phyloP scores from a whole-genome alignment of 2,113 vertebrate genomes.

The Pithys albifrons region DNA sequence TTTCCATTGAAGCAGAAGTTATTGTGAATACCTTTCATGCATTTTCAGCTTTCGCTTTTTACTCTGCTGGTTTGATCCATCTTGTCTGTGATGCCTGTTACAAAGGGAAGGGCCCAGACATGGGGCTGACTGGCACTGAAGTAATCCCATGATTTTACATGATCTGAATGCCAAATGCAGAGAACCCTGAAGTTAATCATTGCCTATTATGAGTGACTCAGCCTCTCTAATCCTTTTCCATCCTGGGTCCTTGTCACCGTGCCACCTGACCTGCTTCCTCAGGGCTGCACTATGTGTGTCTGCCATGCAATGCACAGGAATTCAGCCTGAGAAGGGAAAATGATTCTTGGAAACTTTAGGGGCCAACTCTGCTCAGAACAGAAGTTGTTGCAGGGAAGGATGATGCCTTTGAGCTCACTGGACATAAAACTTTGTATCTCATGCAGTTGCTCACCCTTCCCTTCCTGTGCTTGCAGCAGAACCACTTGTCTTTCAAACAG shows the following conservation, averaged over 20 bases:
- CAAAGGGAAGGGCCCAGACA: neutral
- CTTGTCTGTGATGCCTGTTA: neutral
- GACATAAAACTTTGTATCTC: neutral
- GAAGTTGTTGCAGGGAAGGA: accelerated
- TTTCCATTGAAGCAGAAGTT: neutral
- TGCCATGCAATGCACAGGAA: neutral
- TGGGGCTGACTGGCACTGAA: neutral
- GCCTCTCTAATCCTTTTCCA: neutral
- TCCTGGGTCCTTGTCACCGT: neutral
- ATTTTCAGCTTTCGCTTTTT: neutral
- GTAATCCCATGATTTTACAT: neutral
- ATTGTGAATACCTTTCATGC: neutral
- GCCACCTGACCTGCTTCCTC: slow-evolving; percentile 27
- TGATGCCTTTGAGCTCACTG: neutral
- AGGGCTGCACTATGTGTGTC: neutral
- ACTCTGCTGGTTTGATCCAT: neutral
- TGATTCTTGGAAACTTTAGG: accelerated
- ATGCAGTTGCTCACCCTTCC: neutral
- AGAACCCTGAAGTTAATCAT: neutral
- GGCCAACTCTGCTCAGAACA: neutral
- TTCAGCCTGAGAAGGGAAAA: neutral
- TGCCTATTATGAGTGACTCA: slow-evolving; percentile 26
- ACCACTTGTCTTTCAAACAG: neutral
- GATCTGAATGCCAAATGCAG: slow-evolving; percentile 22
- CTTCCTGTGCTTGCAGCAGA: neutral